A percentile compares a stretch with the other conserved stretches of the same genome.
phyloP scores from a whole-genome alignment of 2,888 invertebrate species.

The Synergus laeviventris region DNA sequence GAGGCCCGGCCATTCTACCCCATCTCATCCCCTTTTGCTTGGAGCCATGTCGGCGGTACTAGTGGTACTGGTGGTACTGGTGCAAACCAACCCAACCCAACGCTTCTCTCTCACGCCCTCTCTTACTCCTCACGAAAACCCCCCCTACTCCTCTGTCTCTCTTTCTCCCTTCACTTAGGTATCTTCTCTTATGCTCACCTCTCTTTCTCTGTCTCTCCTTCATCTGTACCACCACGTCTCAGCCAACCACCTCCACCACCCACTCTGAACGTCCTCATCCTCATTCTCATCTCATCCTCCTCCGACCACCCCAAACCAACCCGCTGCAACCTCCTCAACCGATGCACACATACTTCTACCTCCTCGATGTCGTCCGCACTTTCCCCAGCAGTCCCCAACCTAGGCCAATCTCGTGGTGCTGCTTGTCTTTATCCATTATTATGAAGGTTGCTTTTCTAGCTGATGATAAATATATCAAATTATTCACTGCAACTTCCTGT shows the following conservation, averaged over 20 bases:
- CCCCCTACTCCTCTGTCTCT: constrained; percentile 55
- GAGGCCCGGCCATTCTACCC: constrained; percentile 73
- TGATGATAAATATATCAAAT: constrained; percentile 14
- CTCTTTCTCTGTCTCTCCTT: constrained; percentile 44
- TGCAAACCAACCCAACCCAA: constrained; percentile 71
- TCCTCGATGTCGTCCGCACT: constrained; percentile 61
- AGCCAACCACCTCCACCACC: constrained; percentile 48
- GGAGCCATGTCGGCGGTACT: constrained; percentile 69
- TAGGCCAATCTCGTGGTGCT: constrained; percentile 66
- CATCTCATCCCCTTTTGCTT: constrained; percentile 65
- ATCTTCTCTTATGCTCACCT: constrained; percentile 40
- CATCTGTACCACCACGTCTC: constrained; percentile 48
- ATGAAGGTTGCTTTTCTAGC: background rate
- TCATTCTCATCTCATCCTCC: constrained; percentile 56
- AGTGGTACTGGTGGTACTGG: constrained; percentile 64
- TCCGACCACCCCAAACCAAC: constrained; percentile 54
- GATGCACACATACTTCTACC: constrained; percentile 50
- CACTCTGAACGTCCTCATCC: constrained; percentile 52
- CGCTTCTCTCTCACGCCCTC: constrained; percentile 54
- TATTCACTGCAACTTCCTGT: background rate
- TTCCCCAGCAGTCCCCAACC: constrained; percentile 63
- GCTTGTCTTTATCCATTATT: constrained; percentile 43
- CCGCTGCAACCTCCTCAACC: constrained; percentile 56
- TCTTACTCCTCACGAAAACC: constrained; percentile 45
- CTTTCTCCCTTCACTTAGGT: constrained; percentile 50